Percentiles rank a stretch among this genome's conserved stretches.
Evolutionary conservation across 1,140 invertebrate species (phyloP).

Genomic region (Trachymyrmex septentrionalis): DNA sequence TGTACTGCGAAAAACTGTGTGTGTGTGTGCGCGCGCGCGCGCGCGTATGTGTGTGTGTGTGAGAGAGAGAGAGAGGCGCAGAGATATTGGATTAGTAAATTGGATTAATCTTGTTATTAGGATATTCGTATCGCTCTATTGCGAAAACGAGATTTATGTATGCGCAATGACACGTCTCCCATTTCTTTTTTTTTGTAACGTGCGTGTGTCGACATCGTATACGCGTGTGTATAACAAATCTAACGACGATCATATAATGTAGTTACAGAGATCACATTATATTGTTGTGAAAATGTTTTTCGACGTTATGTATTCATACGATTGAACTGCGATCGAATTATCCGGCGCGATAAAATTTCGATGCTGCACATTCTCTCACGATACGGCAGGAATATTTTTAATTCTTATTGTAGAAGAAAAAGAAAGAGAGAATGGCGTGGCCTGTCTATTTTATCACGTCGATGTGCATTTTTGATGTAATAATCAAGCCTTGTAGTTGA

Average conservation of each 20-base stretch:
- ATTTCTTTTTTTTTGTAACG: not conserved
- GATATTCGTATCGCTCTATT: not conserved
- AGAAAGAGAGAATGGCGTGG: not conserved
- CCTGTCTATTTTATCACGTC: conserved; percentile 54
- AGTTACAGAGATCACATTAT: not conserved
- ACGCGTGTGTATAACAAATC: conserved; percentile 1
- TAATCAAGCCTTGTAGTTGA: conserved; percentile 17
- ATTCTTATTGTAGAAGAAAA: conserved; percentile 57
- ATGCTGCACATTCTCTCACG: not conserved
- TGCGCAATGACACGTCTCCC: conserved; percentile 3
- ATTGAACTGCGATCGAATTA: not conserved
- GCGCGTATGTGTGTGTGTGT: too few relatives aligned
- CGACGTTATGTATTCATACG: not conserved
- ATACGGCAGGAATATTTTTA: conserved; percentile 62
- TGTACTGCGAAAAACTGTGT: not conserved
- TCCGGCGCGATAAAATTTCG: conserved; percentile 57
- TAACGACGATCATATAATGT: conserved; percentile 9
- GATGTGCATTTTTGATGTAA: conserved; percentile 34
- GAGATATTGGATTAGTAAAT: not conserved
- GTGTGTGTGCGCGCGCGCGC: too few relatives aligned
- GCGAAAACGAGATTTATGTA: not conserved
- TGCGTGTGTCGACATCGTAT: not conserved
- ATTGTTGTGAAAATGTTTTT: not conserved
- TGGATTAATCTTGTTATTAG: not conserved
- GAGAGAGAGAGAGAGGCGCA: not conserved